Evolutionary conservation across 2,113 vertebrate species (phyloP), one percentile per base, ranked within the genome.

Genomic region (Diphyllodes magnificus): DNA sequence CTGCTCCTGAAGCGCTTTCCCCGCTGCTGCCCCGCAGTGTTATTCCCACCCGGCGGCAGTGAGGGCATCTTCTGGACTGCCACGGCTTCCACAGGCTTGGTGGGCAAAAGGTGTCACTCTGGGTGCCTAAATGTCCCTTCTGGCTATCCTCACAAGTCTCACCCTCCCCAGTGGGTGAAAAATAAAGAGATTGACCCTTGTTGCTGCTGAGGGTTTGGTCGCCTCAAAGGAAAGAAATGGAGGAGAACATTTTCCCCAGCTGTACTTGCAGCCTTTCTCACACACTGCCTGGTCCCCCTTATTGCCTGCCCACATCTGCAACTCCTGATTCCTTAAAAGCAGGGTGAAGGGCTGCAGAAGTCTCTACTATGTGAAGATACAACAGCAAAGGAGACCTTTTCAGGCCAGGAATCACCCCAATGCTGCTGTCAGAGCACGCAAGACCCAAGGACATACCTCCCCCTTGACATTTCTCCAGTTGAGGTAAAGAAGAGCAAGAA

Each of bases 11-110:
- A 47, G 13, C 1, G 2, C 37, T 33, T 78, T 92, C 10, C 39
- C 13, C 0, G 0, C 19, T 71, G 77, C 50, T 0, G 0, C 31
- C n/a, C 54, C 0, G 0, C n/a, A 28, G 27, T 4, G 2, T 30
- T 81, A 42, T 54, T 88, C 84, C 61, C 49, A 82, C 16, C 6
- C 1, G 0, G 39, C 0, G 0, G 18, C 54, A 81, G 14, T 3
- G 33, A 49, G 20, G 31, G 40, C 24, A 47, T 66, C 75, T 78
- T 75, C 65, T 59, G 45, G 27, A 7, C 35, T 82, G 30, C 66
- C 33, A 42, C 0, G 0, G 20, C 39, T 85, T 90, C 45, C 53
- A 42, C 71, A 64, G 65, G 24, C 3, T 71, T 59, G 15, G 30
- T 75, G 25, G 15, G 14, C 3, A 83, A 81, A 63, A 13, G 5